A percentile compares a stretch with the other conserved stretches of the same genome.
Evolutionary conservation across 2,888 invertebrate species (phyloP).

Genomic region (Zootermopsis nevadensis): DNA sequence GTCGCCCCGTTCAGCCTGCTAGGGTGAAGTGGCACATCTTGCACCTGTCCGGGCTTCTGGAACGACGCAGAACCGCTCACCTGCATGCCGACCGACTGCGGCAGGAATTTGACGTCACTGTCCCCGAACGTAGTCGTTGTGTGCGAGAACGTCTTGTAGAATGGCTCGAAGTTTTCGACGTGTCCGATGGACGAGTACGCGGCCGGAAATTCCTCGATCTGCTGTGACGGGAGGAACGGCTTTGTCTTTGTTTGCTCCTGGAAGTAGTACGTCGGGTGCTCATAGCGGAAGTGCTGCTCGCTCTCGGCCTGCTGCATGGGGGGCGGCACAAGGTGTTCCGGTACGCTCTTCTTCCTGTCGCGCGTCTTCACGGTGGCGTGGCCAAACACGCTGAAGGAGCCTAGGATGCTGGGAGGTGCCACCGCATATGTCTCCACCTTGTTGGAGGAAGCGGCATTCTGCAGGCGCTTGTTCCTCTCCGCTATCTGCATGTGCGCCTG

Average conservation of each 20-base stretch:
- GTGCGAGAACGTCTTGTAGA: not conserved
- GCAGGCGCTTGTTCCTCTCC: conserved; percentile 43
- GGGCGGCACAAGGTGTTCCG: conserved; percentile 48
- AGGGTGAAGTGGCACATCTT: not conserved
- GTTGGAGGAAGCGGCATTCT: conserved; percentile 11
- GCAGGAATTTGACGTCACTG: not conserved
- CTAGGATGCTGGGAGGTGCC: conserved; percentile 59
- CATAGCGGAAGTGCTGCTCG: not conserved
- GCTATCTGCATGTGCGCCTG: conserved; percentile 49
- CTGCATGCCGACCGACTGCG: conserved; percentile 14
- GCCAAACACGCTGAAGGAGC: conserved; percentile 72
- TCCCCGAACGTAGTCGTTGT: conserved; percentile 18
- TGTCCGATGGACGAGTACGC: not conserved
- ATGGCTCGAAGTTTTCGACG: not conserved
- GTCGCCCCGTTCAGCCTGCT: not conserved
- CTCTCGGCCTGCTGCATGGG: conserved; percentile 24
- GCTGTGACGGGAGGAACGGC: not conserved
- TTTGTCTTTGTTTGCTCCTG: not conserved
- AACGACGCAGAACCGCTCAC: not conserved
- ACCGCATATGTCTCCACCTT: conserved; percentile 39
- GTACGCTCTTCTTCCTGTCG: conserved; percentile 43
- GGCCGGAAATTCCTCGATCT: conserved; percentile 17
- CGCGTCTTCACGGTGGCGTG: conserved; percentile 57
- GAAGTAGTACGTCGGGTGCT: not conserved
- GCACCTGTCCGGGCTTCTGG: not conserved